Evolutionary conservation across 2,797 vertebrate genomes (phyloP).

Genomic region (Brachyrhaphis roseni): DNA sequence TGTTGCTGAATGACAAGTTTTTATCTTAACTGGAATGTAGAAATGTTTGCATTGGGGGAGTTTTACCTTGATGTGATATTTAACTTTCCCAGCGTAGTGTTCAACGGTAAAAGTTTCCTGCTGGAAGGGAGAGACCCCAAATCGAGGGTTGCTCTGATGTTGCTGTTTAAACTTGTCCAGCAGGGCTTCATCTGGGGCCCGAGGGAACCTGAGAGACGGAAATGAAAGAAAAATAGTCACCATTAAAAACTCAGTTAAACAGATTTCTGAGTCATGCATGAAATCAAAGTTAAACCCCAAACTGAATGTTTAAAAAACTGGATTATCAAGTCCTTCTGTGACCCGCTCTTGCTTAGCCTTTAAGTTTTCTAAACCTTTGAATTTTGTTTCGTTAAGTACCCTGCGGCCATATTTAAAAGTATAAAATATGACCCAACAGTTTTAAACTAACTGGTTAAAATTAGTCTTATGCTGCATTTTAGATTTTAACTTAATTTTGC

Average conservation of each 20-base stretch:
- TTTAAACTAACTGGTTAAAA: neutral
- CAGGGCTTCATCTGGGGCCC: conserved; percentile 87
- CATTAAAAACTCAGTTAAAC: neutral
- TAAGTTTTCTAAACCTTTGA: neutral
- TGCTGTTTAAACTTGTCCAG: conserved; percentile 91
- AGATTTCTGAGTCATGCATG: neutral
- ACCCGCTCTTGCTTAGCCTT: neutral
- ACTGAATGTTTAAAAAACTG: neutral
- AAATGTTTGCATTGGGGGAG: conserved; percentile 10
- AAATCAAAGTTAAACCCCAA: neutral
- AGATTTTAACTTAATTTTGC: neutral
- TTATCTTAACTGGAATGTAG: conserved; percentile 7
- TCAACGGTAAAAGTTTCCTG: conserved; percentile 88
- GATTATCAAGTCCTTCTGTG: conserved; percentile 1
- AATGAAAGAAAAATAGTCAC: conserved; percentile 11
- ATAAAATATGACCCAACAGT: neutral
- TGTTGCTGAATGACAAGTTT: neutral
- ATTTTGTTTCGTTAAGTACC: neutral
- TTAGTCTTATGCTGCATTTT: neutral
- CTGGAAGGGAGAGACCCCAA: conserved; percentile 83
- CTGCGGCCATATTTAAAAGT: neutral
- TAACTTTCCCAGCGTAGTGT: conserved; percentile 92
- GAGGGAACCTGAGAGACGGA: conserved; percentile 82
- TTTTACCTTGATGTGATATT: conserved; percentile 90
- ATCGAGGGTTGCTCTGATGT: conserved; percentile 86